Percentiles rank a stretch among this genome's conserved stretches.
Conservation (phyloP, 1,140 invertebrate genomes). For the Galendromus occidentalis region DNA sequence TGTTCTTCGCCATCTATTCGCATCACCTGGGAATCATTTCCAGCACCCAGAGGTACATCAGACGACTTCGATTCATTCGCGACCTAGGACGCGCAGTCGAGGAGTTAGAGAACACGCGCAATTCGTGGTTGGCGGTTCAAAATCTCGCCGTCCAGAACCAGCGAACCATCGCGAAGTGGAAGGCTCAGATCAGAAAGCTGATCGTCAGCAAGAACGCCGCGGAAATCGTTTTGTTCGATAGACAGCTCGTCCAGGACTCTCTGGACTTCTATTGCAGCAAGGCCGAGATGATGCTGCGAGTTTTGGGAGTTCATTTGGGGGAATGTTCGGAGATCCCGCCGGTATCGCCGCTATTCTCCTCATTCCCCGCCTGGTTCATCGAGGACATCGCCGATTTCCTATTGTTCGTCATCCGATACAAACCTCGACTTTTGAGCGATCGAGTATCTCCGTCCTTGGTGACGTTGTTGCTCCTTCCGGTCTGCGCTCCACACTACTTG, state of each 20-base stretch:
- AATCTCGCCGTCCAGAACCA: constrained; percentile 47
- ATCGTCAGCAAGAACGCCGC: constrained; percentile 52
- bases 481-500: constrained; percentile 71
- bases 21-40: constrained; percentile 78
- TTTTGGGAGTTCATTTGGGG: constrained; percentile 22
- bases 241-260: constrained; percentile 49
- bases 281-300: constrained; percentile 45
- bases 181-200: constrained; percentile 43
- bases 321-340: constrained; percentile 15
- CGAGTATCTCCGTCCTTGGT: constrained; percentile 47
- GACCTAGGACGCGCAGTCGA: constrained; percentile 78
- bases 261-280: constrained; percentile 67
- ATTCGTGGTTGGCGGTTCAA: constrained; percentile 57
- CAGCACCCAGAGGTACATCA: constrained; percentile 63
- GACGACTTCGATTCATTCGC: constrained; percentile 53
- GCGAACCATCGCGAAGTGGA: constrained; percentile 64
- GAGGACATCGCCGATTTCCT: constrained; percentile 90
- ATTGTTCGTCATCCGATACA: constrained; percentile 76
- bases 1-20: constrained; percentile 81
- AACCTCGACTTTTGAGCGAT: constrained; percentile 2
- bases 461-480: constrained; percentile 63
- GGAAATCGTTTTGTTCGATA: constrained; percentile 64
- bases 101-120: constrained; percentile 55
- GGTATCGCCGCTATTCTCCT: constrained; percentile 52
- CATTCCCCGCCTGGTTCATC: constrained; percentile 84